Evolutionary conservation across 2,888 invertebrate genomes (phyloP).

Genomic region (Tortricodes alternella): DNA sequence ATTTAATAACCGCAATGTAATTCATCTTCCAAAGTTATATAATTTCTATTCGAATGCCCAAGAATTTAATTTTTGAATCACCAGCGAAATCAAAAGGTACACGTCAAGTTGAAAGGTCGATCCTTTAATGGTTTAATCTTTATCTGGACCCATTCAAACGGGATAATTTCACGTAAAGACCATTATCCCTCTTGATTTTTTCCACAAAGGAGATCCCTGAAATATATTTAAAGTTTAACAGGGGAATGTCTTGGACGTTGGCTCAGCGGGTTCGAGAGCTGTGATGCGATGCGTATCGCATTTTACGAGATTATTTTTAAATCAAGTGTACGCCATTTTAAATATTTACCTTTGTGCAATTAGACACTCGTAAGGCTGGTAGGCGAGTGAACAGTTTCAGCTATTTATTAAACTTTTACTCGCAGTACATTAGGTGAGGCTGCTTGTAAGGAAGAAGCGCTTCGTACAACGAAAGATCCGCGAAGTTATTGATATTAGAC

Average conservation of each 20-base stretch:
- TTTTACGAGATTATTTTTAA: no score
- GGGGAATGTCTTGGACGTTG: conserved; percentile 45
- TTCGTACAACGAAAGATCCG: no score
- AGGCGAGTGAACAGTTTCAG: no score
- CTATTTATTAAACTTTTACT: no score
- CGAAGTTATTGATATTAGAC: no score
- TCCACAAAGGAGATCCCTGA: conserved; percentile 45
- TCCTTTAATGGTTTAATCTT: conserved; percentile 58
- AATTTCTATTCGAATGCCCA: neutral
- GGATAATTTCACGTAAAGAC: conserved; percentile 58
- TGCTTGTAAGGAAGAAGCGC: no score
- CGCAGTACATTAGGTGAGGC: no score
- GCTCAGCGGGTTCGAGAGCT: neutral
- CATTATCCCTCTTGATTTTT: conserved; percentile 46
- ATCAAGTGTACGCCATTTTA: no score
- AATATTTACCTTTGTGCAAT: no score
- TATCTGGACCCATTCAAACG: conserved; percentile 53
- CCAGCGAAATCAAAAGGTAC: conserved; percentile 29
- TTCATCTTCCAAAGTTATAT: neutral
- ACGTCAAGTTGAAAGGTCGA: conserved; percentile 36
- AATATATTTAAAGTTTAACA: conserved; percentile 47
- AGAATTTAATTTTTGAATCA: conserved; percentile 17
- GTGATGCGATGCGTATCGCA: neutral
- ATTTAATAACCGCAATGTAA: neutral
- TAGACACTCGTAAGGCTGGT: no score